phyloP scores from a whole-genome alignment of 1,140 invertebrate genomes.

The Hyles euphorbiae region DNA sequence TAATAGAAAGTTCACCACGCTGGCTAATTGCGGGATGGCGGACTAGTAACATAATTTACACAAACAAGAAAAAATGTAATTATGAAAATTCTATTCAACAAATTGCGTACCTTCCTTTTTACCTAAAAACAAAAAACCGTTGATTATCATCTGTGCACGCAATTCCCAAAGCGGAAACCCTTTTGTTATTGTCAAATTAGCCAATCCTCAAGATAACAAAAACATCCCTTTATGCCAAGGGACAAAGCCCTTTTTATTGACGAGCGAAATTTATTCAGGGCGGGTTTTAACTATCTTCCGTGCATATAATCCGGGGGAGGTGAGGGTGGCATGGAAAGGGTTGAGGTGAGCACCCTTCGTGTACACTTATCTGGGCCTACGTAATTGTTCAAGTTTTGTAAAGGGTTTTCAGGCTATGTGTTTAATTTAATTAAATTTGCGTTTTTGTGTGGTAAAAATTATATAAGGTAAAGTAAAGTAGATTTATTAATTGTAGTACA shows the following conservation, averaged over 20 bases:
- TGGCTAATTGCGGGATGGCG: too few relatives aligned
- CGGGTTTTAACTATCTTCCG: constrained; percentile 69
- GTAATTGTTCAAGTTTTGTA: constrained; percentile 9
- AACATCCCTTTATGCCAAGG: constrained; percentile 70
- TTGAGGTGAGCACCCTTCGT: constrained; percentile 38
- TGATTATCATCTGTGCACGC: constrained; percentile 57
- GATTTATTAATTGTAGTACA: too few relatives aligned
- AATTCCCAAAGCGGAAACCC: constrained; percentile 62
- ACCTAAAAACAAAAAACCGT: constrained; percentile 36
- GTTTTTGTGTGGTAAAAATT: constrained; percentile 17
- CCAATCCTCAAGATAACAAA: constrained; percentile 75
- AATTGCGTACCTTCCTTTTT: not conserved
- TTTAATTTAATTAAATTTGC: constrained; percentile 6
- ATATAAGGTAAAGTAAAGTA: not conserved
- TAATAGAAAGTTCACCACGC: too few relatives aligned
- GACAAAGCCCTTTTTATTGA: constrained; percentile 69
- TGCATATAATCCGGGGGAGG: constrained; percentile 56
- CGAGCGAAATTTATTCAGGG: constrained; percentile 65
- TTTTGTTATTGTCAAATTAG: constrained; percentile 76
- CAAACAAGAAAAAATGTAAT: too few relatives aligned
- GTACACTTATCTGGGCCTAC: constrained; percentile 18
- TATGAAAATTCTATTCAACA: too few relatives aligned
- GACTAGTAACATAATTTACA: too few relatives aligned
- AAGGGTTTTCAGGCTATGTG: too few relatives aligned
- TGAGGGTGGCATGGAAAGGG: constrained; percentile 9